Evolutionary conservation across 2,113 vertebrate genomes (phyloP).

Genomic region (Tragelaphus buxtoni): DNA sequence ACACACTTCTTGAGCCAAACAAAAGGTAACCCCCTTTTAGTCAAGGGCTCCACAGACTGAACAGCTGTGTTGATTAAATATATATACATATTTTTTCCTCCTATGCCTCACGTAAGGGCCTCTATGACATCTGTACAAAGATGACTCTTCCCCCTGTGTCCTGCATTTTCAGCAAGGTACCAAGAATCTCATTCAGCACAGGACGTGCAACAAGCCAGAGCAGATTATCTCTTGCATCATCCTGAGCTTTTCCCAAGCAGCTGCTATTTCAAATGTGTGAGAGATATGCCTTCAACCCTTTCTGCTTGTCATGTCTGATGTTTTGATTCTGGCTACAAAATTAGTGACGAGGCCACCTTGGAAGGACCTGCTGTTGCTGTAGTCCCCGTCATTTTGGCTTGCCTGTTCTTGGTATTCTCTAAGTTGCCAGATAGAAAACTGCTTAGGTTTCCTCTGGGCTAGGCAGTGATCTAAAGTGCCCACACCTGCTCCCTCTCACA

Average conservation of each 20-base stretch:
- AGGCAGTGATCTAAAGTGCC: background rate
- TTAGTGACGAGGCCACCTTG: background rate
- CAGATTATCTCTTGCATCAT: background rate
- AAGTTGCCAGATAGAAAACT: background rate
- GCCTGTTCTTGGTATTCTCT: background rate
- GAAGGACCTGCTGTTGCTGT: background rate
- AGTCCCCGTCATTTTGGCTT: background rate
- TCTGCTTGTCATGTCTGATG: background rate
- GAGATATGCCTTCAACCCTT: background rate
- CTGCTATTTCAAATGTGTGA: background rate
- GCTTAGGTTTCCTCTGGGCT: background rate
- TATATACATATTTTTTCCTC: background rate
- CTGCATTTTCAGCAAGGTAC: background rate
- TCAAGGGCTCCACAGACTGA: background rate
- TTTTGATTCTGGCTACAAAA: conserved; percentile 22
- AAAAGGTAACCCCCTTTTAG: background rate
- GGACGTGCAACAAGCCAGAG: background rate
- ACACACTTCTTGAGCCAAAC: background rate
- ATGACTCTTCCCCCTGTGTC: too few relatives aligned
- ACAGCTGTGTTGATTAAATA: background rate
- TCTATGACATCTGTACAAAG: background rate
- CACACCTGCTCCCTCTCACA: background rate
- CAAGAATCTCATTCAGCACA: background rate
- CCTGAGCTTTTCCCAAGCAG: conserved; percentile 15
- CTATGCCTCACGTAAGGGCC: background rate